Conservation (phyloP, 2,113 vertebrate species). For the Rhipidura dahli region DNA sequence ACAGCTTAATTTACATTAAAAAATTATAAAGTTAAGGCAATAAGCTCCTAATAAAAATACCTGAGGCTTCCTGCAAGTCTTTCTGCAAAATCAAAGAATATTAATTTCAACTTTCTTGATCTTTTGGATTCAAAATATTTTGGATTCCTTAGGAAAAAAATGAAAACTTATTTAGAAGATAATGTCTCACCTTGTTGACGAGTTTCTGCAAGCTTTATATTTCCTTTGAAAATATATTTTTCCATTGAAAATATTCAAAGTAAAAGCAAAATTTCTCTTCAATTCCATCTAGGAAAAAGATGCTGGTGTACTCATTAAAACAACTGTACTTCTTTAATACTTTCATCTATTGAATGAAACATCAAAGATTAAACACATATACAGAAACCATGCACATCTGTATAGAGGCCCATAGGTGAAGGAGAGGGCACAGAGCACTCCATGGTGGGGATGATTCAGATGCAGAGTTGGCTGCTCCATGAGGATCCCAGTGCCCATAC, state of each 20-base stretch:
- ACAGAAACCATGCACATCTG: background rate
- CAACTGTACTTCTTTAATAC: background rate
- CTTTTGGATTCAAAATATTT: background rate
- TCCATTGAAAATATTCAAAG: background rate
- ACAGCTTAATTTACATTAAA: background rate
- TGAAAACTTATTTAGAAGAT: background rate
- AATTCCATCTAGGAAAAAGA: background rate
- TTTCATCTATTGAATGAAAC: background rate
- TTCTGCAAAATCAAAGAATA: background rate
- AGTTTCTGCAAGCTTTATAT: background rate
- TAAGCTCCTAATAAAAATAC: background rate
- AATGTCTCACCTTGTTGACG: background rate
- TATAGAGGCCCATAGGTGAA: background rate
- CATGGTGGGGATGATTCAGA: background rate
- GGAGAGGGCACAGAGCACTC: background rate
- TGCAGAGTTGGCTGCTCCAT: accelerated
- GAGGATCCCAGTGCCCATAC: background rate
- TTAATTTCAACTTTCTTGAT: background rate
- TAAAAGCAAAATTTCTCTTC: background rate
- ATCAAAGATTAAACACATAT: background rate
- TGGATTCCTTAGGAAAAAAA: background rate
- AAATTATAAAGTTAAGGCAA: background rate
- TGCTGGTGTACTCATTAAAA: background rate
- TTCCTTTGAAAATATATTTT: background rate
- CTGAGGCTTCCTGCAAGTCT: background rate